Evolutionary conservation across 2,113 vertebrate species (phyloP).

Genomic region (Polypterus senegalus): DNA sequence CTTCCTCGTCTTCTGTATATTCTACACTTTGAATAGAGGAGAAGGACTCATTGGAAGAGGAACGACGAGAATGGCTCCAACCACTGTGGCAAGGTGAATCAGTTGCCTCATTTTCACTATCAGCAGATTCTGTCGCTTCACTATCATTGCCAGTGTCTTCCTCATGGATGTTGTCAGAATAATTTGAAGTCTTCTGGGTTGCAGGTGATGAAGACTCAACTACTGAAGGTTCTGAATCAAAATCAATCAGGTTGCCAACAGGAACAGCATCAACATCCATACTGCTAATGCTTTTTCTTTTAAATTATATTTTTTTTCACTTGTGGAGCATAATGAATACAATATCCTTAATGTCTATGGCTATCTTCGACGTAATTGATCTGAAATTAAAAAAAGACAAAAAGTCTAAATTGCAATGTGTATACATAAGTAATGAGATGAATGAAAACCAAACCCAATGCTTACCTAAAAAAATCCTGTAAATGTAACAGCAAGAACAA

Average conservation of each 20-base stretch:
- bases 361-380: too few species aligned
- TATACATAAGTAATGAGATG: too few species aligned
- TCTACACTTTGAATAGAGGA: slow-evolving; percentile 75
- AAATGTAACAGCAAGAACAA: too few species aligned
- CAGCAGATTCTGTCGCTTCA: slow-evolving; percentile 79
- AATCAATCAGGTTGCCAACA: slow-evolving; percentile 70
- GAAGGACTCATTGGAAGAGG: slow-evolving; percentile 66
- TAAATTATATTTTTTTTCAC: too few species aligned
- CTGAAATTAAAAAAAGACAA: too few species aligned
- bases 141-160: slow-evolving; percentile 50
- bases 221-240: slow-evolving; percentile 30
- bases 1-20: slow-evolving; percentile 42
- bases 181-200: background rate
- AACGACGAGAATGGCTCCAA: slow-evolving; percentile 56
- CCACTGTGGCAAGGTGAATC: slow-evolving; percentile 41
- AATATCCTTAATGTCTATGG: too few species aligned
- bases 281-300: background rate
- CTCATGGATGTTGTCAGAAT: accelerated
- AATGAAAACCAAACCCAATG: too few species aligned
- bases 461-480: too few species aligned
- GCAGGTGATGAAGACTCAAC: background rate
- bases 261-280: slow-evolving; percentile 65
- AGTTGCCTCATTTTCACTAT: slow-evolving; percentile 76
- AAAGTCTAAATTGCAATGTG: too few species aligned
- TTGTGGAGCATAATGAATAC: too few species aligned